Evolutionary conservation across 2,113 vertebrate genomes (phyloP), one percentile per base, ranked within the genome.

Genomic region (Paraplagusia blochii): DNA sequence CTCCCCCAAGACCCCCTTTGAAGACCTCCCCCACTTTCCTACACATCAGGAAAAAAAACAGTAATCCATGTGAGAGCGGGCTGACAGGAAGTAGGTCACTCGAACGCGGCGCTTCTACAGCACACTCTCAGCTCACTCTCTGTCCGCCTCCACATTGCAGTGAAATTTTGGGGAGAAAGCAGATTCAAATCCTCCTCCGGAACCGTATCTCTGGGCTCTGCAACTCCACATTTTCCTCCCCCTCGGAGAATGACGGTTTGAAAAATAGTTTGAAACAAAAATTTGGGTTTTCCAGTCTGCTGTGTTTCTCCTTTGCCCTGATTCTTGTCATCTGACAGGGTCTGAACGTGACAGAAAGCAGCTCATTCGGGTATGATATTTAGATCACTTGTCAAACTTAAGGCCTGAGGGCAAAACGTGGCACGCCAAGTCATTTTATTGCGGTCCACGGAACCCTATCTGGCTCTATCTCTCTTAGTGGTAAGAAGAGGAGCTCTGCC

Each of bases 31-130:
- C 62, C 51, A 36, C 43, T 42, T 58, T 64, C 57, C 54, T 50
- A 17, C 71, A 76, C 73, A 82, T 79, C 79, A 80, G 69, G 22
- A 29, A 29, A 29, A n/a, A 77, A 85, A 76, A 80, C 65, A 74
- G 72, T 67, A 63, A 79, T 76, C 81, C 76, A 74, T 78, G 76
- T 82, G 72, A 83, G 79, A 82, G 56, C 22, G 18, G 58, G 79
- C 74, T 82, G 72, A 88, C 74, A 87, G 78, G 87, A 90, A 89
- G 78, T 90, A 90, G 90, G 90, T 91, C 88, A 89, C 83, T 88
- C 83, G 81, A 76, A 77, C 77, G 82, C 78, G 56, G 72, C 82
- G 82, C 81, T 89, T 67, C 66, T 66, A 72, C 22, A 72, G 53
- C 68, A 65, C 61, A 63, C 72, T 53, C 71, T 51, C 49, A 56